A percentile compares a stretch with the other conserved stretches of the same genome.
Conservation (phyloP, 2,797 vertebrate species). For the Falco concolor region DNA sequence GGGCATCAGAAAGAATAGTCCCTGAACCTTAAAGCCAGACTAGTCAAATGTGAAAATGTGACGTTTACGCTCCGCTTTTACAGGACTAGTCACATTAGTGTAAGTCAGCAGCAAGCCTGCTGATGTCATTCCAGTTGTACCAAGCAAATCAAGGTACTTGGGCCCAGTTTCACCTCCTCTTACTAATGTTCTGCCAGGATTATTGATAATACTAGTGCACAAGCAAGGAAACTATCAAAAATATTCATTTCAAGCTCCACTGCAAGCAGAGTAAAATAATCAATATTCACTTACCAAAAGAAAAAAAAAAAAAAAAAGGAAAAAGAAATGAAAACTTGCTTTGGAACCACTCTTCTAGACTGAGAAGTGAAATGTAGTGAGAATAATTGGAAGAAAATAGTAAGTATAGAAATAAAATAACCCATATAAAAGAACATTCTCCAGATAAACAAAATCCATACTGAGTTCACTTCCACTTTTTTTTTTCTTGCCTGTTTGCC, state of each 20-base stretch:
- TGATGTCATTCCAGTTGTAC: background rate
- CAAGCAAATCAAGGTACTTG: background rate
- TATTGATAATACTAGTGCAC: background rate
- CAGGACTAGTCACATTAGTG: background rate
- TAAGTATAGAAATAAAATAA: background rate
- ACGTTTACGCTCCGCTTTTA: background rate
- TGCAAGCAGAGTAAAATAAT: conserved; percentile 54
- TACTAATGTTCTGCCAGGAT: conserved; percentile 19
- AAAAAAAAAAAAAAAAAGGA: background rate
- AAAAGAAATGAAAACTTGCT: background rate
- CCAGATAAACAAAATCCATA: background rate
- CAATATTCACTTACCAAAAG: conserved; percentile 1
- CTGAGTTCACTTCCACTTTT: background rate
- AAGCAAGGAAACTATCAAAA: conserved; percentile 34
- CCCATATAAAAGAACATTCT: background rate
- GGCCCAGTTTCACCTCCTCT: background rate
- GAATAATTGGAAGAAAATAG: background rate
- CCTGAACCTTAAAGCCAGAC: background rate
- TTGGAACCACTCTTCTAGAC: background rate
- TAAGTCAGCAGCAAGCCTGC: background rate
- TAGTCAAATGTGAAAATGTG: background rate
- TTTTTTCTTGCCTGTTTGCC: background rate
- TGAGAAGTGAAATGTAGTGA: background rate
- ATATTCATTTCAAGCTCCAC: conserved; percentile 61
- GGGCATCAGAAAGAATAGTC: background rate